phyloP scores from a whole-genome alignment of 2,113 vertebrate species.

The Lethenteron camtschaticum region DNA sequence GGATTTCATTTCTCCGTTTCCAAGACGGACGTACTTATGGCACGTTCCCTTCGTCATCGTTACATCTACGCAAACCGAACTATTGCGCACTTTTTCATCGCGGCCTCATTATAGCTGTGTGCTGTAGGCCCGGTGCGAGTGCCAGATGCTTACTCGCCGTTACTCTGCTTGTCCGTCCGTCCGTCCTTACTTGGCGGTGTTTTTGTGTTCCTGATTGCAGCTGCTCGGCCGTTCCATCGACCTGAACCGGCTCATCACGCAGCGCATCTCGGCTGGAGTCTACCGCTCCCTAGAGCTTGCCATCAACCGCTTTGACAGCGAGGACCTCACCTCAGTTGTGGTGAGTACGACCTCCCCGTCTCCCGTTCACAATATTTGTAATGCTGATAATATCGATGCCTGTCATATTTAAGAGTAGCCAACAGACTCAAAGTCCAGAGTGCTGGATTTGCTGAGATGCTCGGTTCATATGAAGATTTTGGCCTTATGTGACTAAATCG shows the following conservation, averaged over 20 bases:
- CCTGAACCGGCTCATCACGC: constrained; percentile 52
- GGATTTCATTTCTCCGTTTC: too few species aligned
- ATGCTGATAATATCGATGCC: neutral
- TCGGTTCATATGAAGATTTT: constrained; percentile 3
- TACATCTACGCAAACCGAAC: too few species aligned
- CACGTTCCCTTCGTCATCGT: too few species aligned
- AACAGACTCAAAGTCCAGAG: neutral
- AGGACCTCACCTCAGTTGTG: constrained; percentile 56
- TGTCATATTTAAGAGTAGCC: too few species aligned
- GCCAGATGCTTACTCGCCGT: too few species aligned
- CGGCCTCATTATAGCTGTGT: too few species aligned
- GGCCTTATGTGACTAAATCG: neutral
- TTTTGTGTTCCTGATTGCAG: constrained; percentile 16
- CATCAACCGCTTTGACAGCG: constrained; percentile 52
- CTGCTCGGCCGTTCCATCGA: constrained; percentile 57
- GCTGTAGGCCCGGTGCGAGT: too few species aligned
- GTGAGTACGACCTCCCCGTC: constrained; percentile 20
- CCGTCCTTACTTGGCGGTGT: neutral
- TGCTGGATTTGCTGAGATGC: constrained; percentile 4
- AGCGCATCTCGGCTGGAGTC: constrained; percentile 48
- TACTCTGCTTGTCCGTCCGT: neutral
- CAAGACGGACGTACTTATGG: too few species aligned
- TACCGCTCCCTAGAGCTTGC: constrained; percentile 50
- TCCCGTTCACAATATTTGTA: neutral
- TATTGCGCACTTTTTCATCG: neutral